A percentile compares a stretch with the other conserved stretches of the same genome.
These are phyloP conservation scores for Apamea epomidion DNA, from an alignment of 2,888 invertebrate genomes.

Conservation along the genomic window DNA sequence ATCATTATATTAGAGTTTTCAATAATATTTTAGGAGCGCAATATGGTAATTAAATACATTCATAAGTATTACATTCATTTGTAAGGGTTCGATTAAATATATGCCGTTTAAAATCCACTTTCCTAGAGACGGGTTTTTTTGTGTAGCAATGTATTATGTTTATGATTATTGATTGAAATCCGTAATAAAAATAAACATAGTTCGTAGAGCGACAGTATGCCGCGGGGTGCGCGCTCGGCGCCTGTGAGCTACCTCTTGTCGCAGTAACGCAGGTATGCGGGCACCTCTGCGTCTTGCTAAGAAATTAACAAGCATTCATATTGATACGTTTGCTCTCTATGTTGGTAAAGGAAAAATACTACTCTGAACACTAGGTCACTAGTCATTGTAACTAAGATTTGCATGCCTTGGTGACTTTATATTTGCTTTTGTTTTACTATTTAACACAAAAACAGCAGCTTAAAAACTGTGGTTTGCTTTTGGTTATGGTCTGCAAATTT, in stretches of 20 bases:
- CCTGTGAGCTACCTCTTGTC: conserved; percentile 13
- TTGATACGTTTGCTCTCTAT: neutral
- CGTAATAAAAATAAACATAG: neutral
- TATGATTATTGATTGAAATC: neutral
- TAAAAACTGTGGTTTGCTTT: neutral
- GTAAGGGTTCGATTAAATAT: neutral
- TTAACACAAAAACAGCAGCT: neutral
- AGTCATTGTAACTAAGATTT: conserved; percentile 3
- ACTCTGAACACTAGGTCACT: neutral
- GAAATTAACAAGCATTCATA: neutral
- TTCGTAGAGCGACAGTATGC: conserved; percentile 22
- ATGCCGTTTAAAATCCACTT: neutral
- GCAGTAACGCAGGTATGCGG: conserved; percentile 19
- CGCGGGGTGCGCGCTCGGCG: conserved; percentile 20
- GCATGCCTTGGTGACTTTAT: neutral
- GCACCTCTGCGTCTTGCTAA: conserved; percentile 12
- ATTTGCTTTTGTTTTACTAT: neutral
- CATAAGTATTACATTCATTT: no score
- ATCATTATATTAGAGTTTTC: neutral
- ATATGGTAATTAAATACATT: neutral
- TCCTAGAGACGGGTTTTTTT: neutral
- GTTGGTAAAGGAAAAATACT: neutral
- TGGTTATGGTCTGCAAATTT: neutral
- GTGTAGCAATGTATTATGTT: neutral
- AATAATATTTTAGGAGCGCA: neutral